phyloP scores from a whole-genome alignment of 2,888 invertebrate genomes.

The Zele albiditarsus region DNA sequence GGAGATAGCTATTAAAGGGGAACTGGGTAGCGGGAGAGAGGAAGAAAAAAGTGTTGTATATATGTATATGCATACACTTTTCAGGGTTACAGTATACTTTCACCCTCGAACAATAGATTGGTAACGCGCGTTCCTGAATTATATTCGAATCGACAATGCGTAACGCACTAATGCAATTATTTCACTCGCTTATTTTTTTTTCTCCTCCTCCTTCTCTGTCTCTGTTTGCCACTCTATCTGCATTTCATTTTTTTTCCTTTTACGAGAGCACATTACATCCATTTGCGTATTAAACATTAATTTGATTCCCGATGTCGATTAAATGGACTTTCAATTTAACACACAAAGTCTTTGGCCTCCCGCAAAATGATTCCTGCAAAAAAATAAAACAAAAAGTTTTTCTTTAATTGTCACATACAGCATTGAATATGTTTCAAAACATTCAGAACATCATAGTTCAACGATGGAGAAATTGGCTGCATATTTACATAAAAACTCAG shows the following conservation, averaged over 20 bases:
- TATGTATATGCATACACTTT: neutral
- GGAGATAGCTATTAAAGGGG: neutral
- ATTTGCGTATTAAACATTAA: constrained; percentile 64
- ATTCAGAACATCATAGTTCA: no score
- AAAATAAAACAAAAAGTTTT: neutral
- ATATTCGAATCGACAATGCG: constrained; percentile 49
- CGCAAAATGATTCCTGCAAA: neutral
- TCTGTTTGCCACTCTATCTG: constrained; percentile 4
- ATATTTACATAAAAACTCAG: no score
- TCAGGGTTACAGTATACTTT: constrained; percentile 48
- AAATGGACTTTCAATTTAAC: constrained; percentile 65
- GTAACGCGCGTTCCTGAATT: constrained; percentile 63
- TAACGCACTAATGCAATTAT: constrained; percentile 61
- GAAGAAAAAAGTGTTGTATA: constrained; percentile 7
- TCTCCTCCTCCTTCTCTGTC: neutral
- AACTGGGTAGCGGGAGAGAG: neutral
- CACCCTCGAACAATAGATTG: constrained; percentile 61
- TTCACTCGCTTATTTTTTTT: constrained; percentile 40
- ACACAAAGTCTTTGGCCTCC: constrained; percentile 41
- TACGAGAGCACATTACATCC: constrained; percentile 53
- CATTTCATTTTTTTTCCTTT: constrained; percentile 1
- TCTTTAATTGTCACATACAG: no score
- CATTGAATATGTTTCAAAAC: no score
- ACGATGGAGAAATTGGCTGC: no score
- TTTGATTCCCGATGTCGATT: constrained; percentile 56